Conservation (phyloP, 1,140 invertebrate species). For the Bradysia coprophila region DNA sequence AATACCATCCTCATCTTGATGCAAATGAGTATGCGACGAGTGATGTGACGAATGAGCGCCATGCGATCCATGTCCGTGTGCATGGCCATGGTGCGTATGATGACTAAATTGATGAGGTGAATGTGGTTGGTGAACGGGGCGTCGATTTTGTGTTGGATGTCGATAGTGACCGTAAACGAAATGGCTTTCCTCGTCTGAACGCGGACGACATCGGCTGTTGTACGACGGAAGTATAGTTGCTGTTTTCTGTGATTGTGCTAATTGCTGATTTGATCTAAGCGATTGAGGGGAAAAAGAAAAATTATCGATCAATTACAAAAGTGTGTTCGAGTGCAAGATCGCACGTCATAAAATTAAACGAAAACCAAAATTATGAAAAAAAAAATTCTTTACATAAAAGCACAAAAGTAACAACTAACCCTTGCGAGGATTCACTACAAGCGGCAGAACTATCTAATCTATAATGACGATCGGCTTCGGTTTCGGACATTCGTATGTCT, state of each 20-base stretch:
- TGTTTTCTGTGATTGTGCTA: conserved; percentile 25
- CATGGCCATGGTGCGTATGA: conserved; percentile 23
- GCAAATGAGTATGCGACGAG: conserved; percentile 28
- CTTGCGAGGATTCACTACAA: conserved; percentile 52
- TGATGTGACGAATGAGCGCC: conserved; percentile 27
- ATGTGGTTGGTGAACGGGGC: conserved; percentile 14
- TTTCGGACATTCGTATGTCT: conserved; percentile 80
- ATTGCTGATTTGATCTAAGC: conserved; percentile 22
- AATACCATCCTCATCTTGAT: conserved; percentile 63
- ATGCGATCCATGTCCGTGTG: conserved; percentile 24
- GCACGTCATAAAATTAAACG: not conserved
- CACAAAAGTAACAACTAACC: conserved; percentile 28
- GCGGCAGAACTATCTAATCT: conserved; percentile 62
- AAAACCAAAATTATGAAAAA: not conserved
- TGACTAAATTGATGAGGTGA: conserved; percentile 24
- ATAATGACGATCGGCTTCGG: conserved; percentile 75
- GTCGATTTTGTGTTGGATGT: conserved; percentile 42
- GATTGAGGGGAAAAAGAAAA: not conserved
- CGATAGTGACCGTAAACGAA: conserved; percentile 67
- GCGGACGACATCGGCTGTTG: conserved; percentile 27
- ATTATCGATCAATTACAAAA: not conserved
- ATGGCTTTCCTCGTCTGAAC: conserved; percentile 36
- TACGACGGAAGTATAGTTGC: conserved; percentile 26
- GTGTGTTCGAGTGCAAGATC: not conserved
- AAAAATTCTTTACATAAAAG: conserved; percentile 1